Percentiles rank a stretch among this genome's conserved stretches.
Evolutionary conservation across 2,888 invertebrate genomes (phyloP).

Genomic region (Dione juno): DNA sequence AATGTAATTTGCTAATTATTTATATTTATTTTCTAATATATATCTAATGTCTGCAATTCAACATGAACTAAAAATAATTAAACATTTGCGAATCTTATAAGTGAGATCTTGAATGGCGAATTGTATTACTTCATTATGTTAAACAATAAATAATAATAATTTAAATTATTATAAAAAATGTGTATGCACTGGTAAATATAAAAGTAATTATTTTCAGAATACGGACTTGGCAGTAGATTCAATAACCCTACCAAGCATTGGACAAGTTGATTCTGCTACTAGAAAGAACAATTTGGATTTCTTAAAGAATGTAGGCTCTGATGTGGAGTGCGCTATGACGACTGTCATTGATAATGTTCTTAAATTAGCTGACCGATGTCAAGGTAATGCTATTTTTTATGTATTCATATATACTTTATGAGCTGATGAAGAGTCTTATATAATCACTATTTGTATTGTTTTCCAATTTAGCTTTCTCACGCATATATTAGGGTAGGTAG

Average conservation of each 20-base stretch:
- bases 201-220: slow-evolving; percentile 43
- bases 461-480: too few relatives aligned
- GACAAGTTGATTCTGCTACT: slow-evolving; percentile 56
- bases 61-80: too few relatives aligned
- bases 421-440: neutral
- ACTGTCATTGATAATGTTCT: slow-evolving; percentile 52
- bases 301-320: slow-evolving; percentile 55
- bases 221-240: slow-evolving; percentile 43
- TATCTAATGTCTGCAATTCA: too few relatives aligned
- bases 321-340: slow-evolving; percentile 54
- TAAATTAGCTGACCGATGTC: slow-evolving; percentile 47
- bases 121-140: too few relatives aligned
- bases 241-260: slow-evolving; percentile 44
- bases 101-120: too few relatives aligned
- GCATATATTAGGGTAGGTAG: too few relatives aligned
- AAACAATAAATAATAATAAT: too few relatives aligned
- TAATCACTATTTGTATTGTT: too few relatives aligned
- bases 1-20: too few relatives aligned
- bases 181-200: neutral
- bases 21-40: too few relatives aligned
- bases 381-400: slow-evolving; percentile 38
- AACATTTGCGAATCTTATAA: too few relatives aligned
- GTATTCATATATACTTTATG: neutral
- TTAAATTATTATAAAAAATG: neutral
- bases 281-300: slow-evolving; percentile 60